Percentiles rank a stretch among this genome's conserved stretches.
These are phyloP conservation scores for Myiagra hebetior DNA, from an alignment of 2,113 vertebrate genomes.

Conservation along the genomic window DNA sequence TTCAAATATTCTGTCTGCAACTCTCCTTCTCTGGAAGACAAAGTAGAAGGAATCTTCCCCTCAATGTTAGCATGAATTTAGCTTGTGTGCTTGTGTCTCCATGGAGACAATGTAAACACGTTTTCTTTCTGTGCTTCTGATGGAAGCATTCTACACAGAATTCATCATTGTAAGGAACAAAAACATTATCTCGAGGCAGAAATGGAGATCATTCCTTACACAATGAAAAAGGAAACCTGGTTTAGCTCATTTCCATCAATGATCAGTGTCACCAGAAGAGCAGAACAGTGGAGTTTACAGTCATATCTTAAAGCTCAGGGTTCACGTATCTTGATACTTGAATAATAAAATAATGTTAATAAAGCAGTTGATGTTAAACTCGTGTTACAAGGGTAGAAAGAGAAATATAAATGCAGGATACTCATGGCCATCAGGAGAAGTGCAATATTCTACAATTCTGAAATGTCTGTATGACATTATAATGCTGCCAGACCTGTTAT, in stretches of 20 bases:
- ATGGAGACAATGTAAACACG: slow-evolving; percentile 68
- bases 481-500: background rate
- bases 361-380: background rate
- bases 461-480: background rate
- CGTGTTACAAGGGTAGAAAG: background rate
- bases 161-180: background rate
- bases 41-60: slow-evolving; percentile 29
- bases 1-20: background rate
- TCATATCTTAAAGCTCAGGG: background rate
- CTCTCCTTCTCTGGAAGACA: slow-evolving; percentile 36
- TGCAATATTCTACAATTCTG: background rate
- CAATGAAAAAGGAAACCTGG: background rate
- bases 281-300: background rate
- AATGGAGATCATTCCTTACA: background rate
- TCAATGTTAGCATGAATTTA: background rate
- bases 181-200: background rate
- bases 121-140: slow-evolving; percentile 8
- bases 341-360: background rate
- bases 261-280: background rate
- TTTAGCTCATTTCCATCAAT: background rate
- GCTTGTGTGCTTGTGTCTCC: slow-evolving; percentile 56
- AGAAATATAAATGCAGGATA: background rate
- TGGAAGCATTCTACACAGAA: slow-evolving; percentile 7
- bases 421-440: background rate
- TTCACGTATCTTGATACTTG: background rate